Base-by-base conservation (phyloP, 2,797 vertebrate species). In the Anguilla pacifica region DNA sequence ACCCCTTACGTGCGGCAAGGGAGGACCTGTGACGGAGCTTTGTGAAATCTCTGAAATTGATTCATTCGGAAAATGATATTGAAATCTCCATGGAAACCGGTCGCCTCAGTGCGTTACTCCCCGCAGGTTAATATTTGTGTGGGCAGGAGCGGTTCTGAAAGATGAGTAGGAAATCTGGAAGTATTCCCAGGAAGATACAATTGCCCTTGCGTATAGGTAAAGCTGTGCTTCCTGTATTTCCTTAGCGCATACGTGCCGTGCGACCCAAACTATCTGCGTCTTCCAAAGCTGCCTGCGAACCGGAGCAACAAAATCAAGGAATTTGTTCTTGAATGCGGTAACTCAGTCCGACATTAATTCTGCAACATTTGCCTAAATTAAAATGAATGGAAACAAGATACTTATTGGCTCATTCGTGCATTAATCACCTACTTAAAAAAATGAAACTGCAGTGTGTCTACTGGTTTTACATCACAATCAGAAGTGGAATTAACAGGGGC, bases 31-130 rank as follows among this genome's bases (percentile, higher is more conserved):
- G 79, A 51, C 43, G 6, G 22, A 82, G 79, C 43, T 82, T 82
- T 82, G 79, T 82, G 79, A 82, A 82, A 49, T 82, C 79, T 82
- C 79, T n/a, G 19, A 82, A 82, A 82, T 82, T 51, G 79, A 51
- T 82, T 82, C 46, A 82, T 82, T 82, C 79, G 51, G 46, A 82
- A 49, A 82, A n/a, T 82, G 46, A 82, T 51, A 46, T n/a, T 51
- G 79, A 82, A 82, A 51, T 82, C 79, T 82, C 79, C 79, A 82
- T 82, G 79, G 79, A 82, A 49, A 82, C 79, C 46, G 46, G 22
- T 82, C 79, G 79, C 79, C 46, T 51, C 79, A 11, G 46, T 13
- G 22, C 11, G 79, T 13, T 25, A 46, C 11, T 82, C 79, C 79
- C 46, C 9, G 22, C 79, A 82, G 79, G 79, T 82, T 79, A 43